These are phyloP conservation scores for Meandrina meandrites DNA, from an alignment of 92 coral and sea anemone species.

Conservation along the genomic window DNA sequence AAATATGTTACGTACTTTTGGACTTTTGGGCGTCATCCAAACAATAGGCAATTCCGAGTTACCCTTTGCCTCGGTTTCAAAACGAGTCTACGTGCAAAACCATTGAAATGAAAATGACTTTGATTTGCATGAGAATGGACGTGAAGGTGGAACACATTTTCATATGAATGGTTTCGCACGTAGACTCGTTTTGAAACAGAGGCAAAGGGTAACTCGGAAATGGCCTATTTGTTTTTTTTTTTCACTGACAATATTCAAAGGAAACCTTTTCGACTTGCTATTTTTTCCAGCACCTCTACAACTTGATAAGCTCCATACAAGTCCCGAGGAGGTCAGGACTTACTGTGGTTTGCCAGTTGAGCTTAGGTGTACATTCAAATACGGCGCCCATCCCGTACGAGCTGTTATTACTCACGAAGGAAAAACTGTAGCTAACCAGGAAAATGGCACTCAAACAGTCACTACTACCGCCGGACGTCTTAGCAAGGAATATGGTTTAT, in stretches of 20 bases:
- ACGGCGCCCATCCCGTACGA: conserved; percentile 50
- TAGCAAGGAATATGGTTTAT: conserved; percentile 31
- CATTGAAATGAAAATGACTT: no score
- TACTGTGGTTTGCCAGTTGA: conserved; percentile 46
- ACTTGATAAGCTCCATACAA: conserved; percentile 38
- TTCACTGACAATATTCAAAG: neutral
- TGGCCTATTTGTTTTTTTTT: no score
- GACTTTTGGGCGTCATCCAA: no score
- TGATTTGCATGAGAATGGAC: no score
- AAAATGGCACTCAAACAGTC: conserved; percentile 15
- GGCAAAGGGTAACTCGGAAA: no score
- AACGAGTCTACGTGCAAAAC: no score
- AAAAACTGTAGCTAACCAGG: conserved; percentile 12
- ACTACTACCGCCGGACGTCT: neutral
- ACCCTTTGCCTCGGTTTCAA: no score
- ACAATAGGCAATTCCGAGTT: no score
- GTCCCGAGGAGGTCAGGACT: conserved; percentile 43
- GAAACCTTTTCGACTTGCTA: neutral
- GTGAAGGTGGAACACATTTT: no score
- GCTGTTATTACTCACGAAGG: conserved; percentile 13
- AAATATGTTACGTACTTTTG: no score
- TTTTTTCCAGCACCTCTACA: conserved; percentile 29
- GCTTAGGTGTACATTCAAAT: conserved; percentile 50
- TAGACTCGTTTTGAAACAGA: no score
- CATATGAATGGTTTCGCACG: no score